A percentile compares a stretch with the other conserved stretches of the same genome.
Evolutionary conservation across 2,797 vertebrate species (phyloP).

Genomic region (Enteromius argenteus): DNA sequence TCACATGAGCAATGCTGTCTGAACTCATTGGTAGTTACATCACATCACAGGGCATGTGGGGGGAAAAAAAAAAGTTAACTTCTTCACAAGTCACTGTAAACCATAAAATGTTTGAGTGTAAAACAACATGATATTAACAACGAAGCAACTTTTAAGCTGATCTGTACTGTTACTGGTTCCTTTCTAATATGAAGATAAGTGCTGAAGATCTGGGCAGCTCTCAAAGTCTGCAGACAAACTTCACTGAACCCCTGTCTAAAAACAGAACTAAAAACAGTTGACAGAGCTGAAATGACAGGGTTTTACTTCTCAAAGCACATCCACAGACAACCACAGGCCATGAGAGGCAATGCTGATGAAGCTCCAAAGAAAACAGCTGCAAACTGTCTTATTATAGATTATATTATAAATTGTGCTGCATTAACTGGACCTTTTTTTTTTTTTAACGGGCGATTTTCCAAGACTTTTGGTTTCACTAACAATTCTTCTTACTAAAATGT

Average conservation of each 20-base stretch:
- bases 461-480: neutral
- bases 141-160: neutral
- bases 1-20: neutral
- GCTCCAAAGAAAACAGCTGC: constrained; percentile 21
- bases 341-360: constrained; percentile 41
- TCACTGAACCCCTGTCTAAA: constrained; percentile 44
- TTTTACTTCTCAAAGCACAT: constrained; percentile 33
- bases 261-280: constrained; percentile 50
- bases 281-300: constrained; percentile 54
- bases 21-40: neutral
- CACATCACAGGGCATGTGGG: too few species aligned
- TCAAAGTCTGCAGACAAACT: constrained; percentile 21
- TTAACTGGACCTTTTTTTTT: neutral
- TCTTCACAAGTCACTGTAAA: neutral
- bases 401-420: neutral
- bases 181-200: neutral
- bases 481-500: neutral
- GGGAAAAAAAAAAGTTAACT: too few species aligned
- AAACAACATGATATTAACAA: neutral
- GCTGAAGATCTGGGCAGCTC: constrained; percentile 19
- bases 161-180: neutral
- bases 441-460: neutral
- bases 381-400: constrained; percentile 15
- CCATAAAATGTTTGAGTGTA: too few species aligned
- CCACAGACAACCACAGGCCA: constrained; percentile 47